Evolutionary conservation across 1,140 invertebrate species (phyloP).

Genomic region (Rhagoletis pomonella): DNA sequence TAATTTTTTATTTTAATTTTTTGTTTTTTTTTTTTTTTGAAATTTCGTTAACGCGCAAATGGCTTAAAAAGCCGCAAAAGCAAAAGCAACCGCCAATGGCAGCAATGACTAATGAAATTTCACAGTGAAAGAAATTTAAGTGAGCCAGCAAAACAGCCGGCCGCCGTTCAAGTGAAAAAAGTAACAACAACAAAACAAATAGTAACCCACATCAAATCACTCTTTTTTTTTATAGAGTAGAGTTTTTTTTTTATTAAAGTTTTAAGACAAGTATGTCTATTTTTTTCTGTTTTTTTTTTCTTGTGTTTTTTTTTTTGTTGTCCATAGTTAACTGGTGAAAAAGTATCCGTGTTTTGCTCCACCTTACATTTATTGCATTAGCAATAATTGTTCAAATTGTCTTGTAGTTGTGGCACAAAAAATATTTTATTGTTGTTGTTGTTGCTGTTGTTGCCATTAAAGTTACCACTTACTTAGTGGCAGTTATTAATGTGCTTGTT

Average conservation of each 20-base stretch:
- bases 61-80: conserved; percentile 37
- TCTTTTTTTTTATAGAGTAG: conserved; percentile 27
- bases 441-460: background rate
- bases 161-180: background rate
- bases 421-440: background rate
- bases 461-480: conserved; percentile 7
- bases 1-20: conserved; percentile 1
- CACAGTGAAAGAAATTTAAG: conserved; percentile 46
- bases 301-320: background rate
- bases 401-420: background rate
- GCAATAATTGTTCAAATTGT: conserved; percentile 39
- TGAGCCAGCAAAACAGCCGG: background rate
- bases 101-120: conserved; percentile 47
- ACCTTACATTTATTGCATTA: conserved; percentile 34
- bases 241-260: background rate
- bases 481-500: background rate
- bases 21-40: background rate
- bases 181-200: background rate
- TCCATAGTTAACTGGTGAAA: background rate
- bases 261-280: conserved; percentile 35
- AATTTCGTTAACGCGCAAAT: background rate
- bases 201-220: conserved; percentile 40
- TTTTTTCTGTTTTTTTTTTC: background rate
- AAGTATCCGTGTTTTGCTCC: conserved; percentile 29
- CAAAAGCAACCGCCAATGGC: background rate